Base-by-base conservation (phyloP, 2,113 vertebrate genomes). In the Steatornis caripensis region DNA sequence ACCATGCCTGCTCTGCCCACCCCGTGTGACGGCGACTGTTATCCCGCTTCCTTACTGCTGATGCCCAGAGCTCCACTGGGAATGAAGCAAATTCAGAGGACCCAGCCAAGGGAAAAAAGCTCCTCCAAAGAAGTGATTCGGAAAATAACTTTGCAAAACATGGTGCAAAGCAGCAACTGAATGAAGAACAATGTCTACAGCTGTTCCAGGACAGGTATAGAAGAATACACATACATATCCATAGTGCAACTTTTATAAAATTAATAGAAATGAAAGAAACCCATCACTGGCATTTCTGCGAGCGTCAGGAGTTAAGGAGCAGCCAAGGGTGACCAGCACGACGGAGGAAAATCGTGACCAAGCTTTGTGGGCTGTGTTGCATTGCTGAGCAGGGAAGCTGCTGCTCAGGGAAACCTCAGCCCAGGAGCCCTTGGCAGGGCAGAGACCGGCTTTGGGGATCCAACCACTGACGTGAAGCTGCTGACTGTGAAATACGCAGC, bases 1-100 rank as follows among this genome's bases (percentile, higher is more conserved):
- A 36, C 48, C 69, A 36, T 12, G 91, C 21, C 37, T 95, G 94
- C 81, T 75, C 82, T 94, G 92, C 82, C 94, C 72, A 66, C 82
- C 53, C 90, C 4, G 0, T n/a, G 78, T 29, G 85, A 70, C 1
- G 6, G 55, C 65, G 85, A n/a, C 88, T 11, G 64, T 87, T 36
- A 66, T 71, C 69, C 93, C 68, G 12, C 89, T 95, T 95, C 94
- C 93, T 81, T 75, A 72, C 18, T 0, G 5, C 72, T 12, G 71
- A 22, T 95, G 89, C 91, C 61, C 89, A 87, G 69, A 49, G 6
- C 69, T 81, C 77, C 23, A 5, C 36, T 41, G 69, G 74, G 84
- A 93, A 93, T 18, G 18, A 43, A 68, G 39, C 37, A 55, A 60
- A 58, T 36, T 23, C 62, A 53, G 62, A 64, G 14, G 75, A 82